phyloP scores from a whole-genome alignment of 2,113 vertebrate species.

The Dipodomys stephensi region DNA sequence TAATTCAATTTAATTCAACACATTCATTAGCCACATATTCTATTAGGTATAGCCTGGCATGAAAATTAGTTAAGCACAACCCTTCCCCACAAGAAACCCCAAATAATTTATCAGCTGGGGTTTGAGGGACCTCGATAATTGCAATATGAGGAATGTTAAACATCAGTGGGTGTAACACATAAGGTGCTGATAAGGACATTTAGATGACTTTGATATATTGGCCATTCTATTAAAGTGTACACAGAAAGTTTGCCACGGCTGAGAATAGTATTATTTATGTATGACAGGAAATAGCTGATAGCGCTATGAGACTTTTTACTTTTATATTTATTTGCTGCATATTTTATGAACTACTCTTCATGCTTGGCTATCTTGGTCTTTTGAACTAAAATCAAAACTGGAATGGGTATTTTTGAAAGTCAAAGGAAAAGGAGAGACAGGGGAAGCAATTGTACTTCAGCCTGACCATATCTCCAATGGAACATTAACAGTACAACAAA shows the following conservation, averaged over 20 bases:
- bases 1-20: slow-evolving; percentile 76
- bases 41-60: slow-evolving; percentile 62
- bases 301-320: slow-evolving; percentile 13
- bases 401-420: slow-evolving; percentile 46
- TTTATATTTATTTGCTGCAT: slow-evolving; percentile 36
- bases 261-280: slow-evolving; percentile 52
- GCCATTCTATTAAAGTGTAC: slow-evolving; percentile 38
- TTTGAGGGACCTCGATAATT: slow-evolving; percentile 34
- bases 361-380: neutral
- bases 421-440: slow-evolving; percentile 57
- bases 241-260: slow-evolving; percentile 24
- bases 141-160: slow-evolving; percentile 11
- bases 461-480: slow-evolving; percentile 27
- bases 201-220: slow-evolving; percentile 51
- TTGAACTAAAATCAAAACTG: slow-evolving; percentile 21
- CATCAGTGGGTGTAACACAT: neutral
- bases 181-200: slow-evolving; percentile 42
- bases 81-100: neutral
- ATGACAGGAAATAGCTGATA: slow-evolving; percentile 40
- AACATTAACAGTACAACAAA: slow-evolving; percentile 73
- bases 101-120: slow-evolving; percentile 46
- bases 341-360: slow-evolving; percentile 49
- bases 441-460: neutral
- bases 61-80: slow-evolving; percentile 70
- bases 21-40: slow-evolving; percentile 69